Evolutionary conservation across 2,113 vertebrate genomes (phyloP), one percentile per base, ranked within the genome.

Genomic region (Todiramphus chloris): DNA sequence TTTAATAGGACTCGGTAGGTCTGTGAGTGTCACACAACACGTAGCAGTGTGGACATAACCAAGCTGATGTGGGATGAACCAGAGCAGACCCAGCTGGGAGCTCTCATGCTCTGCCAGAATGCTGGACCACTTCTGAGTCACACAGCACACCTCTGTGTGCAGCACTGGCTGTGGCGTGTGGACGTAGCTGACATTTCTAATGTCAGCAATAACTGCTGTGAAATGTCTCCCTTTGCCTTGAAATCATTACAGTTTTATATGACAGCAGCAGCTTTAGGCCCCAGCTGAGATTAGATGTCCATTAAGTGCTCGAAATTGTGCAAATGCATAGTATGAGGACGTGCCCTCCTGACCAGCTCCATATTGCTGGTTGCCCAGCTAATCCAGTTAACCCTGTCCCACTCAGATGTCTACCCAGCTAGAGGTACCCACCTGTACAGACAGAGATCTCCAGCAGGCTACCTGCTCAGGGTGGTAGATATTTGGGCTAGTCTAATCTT

Each of bases 191-290:
- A 31, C 13, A 6, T 84, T 90, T 59, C 72, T 63, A 17, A 37
- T 63, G 60, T 50, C 72, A 86, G 55, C 85, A 83, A 6, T 90
- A 79, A 86, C 75, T 84, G 6, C 82, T 69, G 83, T 73, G 89
- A 87, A 96, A 91, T 56, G 53, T 68, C 78, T 83, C 59, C 75
- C 68, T 93, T 90, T 74, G 87, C 91, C 70, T 82, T 83, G 90
- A 90, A 83, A 86, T 92, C 59, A 0, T 94, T 85, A 27, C 19
- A 30, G 69, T 51, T 92, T 83, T 82, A 80, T 83, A 75, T 74
- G 87, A 73, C 75, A 83, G 92, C 76, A 83, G 85, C 67, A 95
- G 74, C 90, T 90, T 37, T 30, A n/a, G 74, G 66, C 59, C 78
- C 84, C 93, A 92, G 67, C 91, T 95, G 93, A 85, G 84, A 77